Evolutionary conservation across 2,888 invertebrate genomes (phyloP).

Genomic region (Heliconius aoede): DNA sequence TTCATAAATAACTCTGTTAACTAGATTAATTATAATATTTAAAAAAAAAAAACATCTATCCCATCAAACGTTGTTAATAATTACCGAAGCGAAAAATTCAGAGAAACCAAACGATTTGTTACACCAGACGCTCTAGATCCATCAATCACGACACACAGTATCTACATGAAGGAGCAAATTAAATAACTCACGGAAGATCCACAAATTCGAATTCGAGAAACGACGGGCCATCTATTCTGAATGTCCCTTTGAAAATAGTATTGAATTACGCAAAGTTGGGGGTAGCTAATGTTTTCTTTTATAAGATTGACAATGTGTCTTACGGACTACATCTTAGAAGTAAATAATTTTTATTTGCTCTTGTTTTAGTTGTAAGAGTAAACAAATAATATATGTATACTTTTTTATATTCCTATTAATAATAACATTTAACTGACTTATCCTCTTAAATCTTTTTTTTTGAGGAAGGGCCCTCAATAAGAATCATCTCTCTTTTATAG

Average conservation of each 20-base stretch:
- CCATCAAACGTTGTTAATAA: background rate
- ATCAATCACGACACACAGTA: conserved; percentile 47
- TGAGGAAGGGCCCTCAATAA: too few species aligned
- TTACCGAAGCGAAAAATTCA: background rate
- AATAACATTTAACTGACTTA: too few species aligned
- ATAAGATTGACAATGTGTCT: conserved; percentile 25
- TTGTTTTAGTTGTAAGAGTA: too few species aligned
- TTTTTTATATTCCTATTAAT: too few species aligned
- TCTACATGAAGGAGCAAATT: conserved; percentile 69
- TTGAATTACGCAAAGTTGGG: conserved; percentile 49
- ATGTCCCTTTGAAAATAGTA: conserved; percentile 67
- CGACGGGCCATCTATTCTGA: conserved; percentile 76
- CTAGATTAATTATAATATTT: background rate
- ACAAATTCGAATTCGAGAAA: conserved; percentile 70
- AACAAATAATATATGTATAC: too few species aligned
- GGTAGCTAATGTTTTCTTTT: conserved; percentile 37
- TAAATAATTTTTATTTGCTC: background rate
- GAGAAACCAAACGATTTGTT: conserved; percentile 1
- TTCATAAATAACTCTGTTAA: background rate
- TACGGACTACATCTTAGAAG: background rate
- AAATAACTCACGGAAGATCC: conserved; percentile 79
- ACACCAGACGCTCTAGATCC: conserved; percentile 22
- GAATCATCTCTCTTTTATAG: too few species aligned
- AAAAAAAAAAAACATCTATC: background rate
- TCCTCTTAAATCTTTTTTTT: too few species aligned